Percentiles rank a stretch among this genome's conserved stretches.
Evolutionary conservation across 92 coral and sea anemone species (phyloP).

Genomic region (Siderastrea siderea): DNA sequence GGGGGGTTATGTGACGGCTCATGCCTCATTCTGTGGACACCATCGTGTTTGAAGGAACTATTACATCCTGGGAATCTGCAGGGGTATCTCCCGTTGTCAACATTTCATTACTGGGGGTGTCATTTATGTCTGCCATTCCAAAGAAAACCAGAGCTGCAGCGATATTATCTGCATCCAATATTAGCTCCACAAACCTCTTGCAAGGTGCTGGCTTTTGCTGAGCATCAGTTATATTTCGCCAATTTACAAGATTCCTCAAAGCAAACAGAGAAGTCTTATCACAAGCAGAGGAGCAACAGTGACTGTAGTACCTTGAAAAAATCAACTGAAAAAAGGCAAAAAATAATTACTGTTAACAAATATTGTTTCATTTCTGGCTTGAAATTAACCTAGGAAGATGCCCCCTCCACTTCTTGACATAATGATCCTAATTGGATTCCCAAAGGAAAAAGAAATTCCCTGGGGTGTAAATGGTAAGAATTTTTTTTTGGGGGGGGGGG

Average conservation of each 20-base stretch:
- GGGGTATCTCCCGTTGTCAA: too few species aligned
- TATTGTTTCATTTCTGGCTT: background rate
- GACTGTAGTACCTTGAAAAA: slow-evolving; percentile 55
- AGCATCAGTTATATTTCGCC: slow-evolving; percentile 11
- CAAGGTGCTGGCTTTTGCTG: slow-evolving; percentile 60
- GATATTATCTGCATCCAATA: slow-evolving; percentile 61
- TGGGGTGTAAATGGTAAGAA: too few species aligned
- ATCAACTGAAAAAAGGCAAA: slow-evolving; percentile 49
- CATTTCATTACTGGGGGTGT: background rate
- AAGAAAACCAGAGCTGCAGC: slow-evolving; percentile 24
- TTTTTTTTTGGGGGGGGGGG: too few species aligned
- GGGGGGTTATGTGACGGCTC: slow-evolving; percentile 69
- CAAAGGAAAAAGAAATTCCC: too few species aligned
- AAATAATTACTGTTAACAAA: background rate
- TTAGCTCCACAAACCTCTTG: slow-evolving; percentile 56
- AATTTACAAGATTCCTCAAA: background rate
- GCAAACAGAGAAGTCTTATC: slow-evolving; percentile 65
- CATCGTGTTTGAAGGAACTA: slow-evolving; percentile 47
- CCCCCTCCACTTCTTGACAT: too few species aligned
- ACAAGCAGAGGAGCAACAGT: slow-evolving; percentile 49
- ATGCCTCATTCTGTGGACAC: slow-evolving; percentile 62
- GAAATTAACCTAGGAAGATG: too few species aligned
- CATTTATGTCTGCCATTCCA: slow-evolving; percentile 18
- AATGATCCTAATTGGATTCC: too few species aligned
- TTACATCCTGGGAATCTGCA: slow-evolving; percentile 56